Percentiles rank a stretch among this genome's conserved stretches.
Evolutionary conservation across 1,140 invertebrate species (phyloP).

Genomic region (Aphaenogaster rudis): DNA sequence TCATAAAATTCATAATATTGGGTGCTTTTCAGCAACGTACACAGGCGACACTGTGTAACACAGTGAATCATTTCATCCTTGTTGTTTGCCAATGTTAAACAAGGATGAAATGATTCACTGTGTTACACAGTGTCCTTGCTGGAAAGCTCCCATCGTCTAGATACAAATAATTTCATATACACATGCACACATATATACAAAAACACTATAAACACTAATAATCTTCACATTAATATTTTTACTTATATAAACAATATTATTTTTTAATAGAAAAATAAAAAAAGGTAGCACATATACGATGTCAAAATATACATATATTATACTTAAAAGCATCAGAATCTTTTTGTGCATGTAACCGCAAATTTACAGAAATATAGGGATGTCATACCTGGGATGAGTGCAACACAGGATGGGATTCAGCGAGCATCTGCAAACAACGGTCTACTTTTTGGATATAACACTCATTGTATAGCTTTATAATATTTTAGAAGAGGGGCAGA

Average conservation of each 20-base stretch:
- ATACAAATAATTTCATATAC: constrained; percentile 11
- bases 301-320: not conserved
- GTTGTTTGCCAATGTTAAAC: no score
- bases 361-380: constrained; percentile 67
- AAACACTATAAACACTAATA: constrained; percentile 9
- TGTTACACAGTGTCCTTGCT: no score
- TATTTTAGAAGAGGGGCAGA: not conserved
- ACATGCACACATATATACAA: not conserved
- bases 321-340: constrained; percentile 28
- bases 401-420: constrained; percentile 86
- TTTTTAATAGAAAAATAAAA: not conserved
- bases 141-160: not conserved
- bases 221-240: not conserved
- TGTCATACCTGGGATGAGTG: constrained; percentile 86
- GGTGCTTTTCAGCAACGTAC: no score
- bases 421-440: constrained; percentile 87
- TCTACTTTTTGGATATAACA: constrained; percentile 78
- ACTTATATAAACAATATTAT: not conserved
- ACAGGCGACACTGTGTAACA: no score
- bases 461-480: not conserved
- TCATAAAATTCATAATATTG: not conserved
- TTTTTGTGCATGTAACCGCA: constrained; percentile 33
- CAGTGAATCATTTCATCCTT: no score
- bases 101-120: no score
- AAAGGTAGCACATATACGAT: not conserved